phyloP scores from a whole-genome alignment of 2,888 invertebrate species.

The Drosophila austrosaltans region DNA sequence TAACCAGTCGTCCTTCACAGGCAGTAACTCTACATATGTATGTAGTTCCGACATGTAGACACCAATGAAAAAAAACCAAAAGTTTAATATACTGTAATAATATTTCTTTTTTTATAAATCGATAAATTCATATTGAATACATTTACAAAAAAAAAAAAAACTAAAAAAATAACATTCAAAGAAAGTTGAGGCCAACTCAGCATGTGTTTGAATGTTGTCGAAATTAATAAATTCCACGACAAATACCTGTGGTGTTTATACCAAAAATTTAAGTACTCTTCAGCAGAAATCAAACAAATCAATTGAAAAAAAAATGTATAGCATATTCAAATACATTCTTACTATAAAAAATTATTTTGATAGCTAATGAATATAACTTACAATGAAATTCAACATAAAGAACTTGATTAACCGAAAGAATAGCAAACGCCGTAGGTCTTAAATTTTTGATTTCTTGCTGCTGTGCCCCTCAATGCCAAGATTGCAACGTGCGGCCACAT shows the following conservation, averaged over 20 bases:
- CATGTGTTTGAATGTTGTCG: not conserved
- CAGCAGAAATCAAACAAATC: not conserved
- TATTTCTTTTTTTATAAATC: not conserved
- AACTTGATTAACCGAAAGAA: not conserved
- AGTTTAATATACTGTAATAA: not conserved
- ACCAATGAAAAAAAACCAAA: not conserved
- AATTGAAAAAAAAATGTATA: not conserved
- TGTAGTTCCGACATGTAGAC: not conserved
- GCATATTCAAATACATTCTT: not conserved
- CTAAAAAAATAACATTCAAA: not conserved
- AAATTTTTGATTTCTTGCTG: slow-evolving; percentile 81
- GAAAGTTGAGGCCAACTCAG: not conserved
- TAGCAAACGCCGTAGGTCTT: slow-evolving; percentile 46
- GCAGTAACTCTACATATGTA: no score
- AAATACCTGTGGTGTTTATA: not conserved
- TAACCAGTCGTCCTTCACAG: no score
- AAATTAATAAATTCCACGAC: not conserved
- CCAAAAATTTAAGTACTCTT: not conserved
- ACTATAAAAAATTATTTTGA: not conserved
- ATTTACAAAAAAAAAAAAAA: not conserved
- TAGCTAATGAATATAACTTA: not conserved
- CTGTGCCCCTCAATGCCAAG: slow-evolving; percentile 83
- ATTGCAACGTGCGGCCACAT: slow-evolving; percentile 82
- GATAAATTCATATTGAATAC: not conserved
- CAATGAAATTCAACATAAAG: not conserved